Conservation (phyloP, 2,113 vertebrate species). For the Gadus macrocephalus region DNA sequence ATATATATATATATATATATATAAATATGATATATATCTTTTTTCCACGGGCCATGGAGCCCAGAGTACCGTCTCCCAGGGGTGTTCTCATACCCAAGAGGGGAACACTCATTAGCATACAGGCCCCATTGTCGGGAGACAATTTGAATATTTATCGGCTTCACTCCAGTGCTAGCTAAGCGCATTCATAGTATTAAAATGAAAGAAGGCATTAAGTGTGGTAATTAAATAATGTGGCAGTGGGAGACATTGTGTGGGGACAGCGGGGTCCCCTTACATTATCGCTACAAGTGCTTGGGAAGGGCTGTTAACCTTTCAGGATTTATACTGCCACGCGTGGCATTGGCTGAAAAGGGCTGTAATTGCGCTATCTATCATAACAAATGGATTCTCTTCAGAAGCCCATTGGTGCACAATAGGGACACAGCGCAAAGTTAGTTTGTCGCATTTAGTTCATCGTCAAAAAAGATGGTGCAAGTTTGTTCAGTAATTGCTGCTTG, state of each 20-base stretch:
- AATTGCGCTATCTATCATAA: slow-evolving; percentile 59
- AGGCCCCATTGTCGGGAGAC: slow-evolving; percentile 68
- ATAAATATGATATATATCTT: slow-evolving; percentile 2
- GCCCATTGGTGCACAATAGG: not conserved
- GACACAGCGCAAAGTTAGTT: too few relatives aligned
- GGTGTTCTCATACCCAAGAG: slow-evolving; percentile 57
- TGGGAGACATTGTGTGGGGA: slow-evolving; percentile 42
- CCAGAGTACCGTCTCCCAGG: slow-evolving; percentile 53
- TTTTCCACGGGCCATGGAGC: slow-evolving; percentile 44
- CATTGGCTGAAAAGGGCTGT: slow-evolving; percentile 46
- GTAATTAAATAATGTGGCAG: slow-evolving; percentile 68
- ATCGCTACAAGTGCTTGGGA: slow-evolving; percentile 53
- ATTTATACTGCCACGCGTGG: slow-evolving; percentile 53
- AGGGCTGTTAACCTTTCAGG: slow-evolving; percentile 67
- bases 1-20: too few relatives aligned
- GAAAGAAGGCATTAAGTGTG: slow-evolving; percentile 68
- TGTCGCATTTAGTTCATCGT: too few relatives aligned
- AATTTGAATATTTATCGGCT: slow-evolving; percentile 75
- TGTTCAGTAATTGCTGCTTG: too few relatives aligned
- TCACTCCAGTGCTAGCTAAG: slow-evolving; percentile 66
- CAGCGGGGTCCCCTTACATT: slow-evolving; percentile 48
- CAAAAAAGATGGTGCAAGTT: too few relatives aligned
- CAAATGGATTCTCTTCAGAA: slow-evolving; percentile 36
- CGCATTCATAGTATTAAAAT: slow-evolving; percentile 66
- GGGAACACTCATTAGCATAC: slow-evolving; percentile 73